Evolutionary conservation across 1,140 invertebrate genomes (phyloP).

Genomic region (Helicoverpa armigera): DNA sequence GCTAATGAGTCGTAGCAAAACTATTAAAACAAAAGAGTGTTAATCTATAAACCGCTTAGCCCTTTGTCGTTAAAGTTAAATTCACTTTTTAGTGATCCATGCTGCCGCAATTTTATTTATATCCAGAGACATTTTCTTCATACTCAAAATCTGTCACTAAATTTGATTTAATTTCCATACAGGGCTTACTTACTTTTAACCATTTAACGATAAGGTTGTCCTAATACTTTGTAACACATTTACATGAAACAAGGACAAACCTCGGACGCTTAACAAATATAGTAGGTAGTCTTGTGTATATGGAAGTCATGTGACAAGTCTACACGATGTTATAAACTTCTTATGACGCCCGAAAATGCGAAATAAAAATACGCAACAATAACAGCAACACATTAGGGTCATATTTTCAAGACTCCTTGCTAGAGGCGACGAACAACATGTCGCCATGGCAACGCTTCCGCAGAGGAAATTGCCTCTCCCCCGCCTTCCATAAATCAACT

Average conservation of each 20-base stretch:
- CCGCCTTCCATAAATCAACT: slow-evolving; percentile 73
- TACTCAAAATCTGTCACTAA: too few relatives aligned
- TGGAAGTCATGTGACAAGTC: background rate
- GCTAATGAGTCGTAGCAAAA: background rate
- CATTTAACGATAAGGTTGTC: too few relatives aligned
- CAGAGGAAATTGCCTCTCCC: slow-evolving; percentile 76
- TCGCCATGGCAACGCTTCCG: slow-evolving; percentile 72
- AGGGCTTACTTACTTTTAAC: too few relatives aligned
- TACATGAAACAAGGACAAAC: background rate
- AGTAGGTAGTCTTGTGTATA: background rate
- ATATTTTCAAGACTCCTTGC: slow-evolving; percentile 54
- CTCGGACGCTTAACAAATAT: slow-evolving; percentile 6
- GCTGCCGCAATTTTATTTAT: too few relatives aligned
- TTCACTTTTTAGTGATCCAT: too few relatives aligned
- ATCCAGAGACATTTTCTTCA: too few relatives aligned
- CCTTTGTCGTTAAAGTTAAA: too few relatives aligned
- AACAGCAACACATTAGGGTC: slow-evolving; percentile 57
- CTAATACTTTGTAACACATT: too few relatives aligned
- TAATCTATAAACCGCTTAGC: too few relatives aligned
- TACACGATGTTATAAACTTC: slow-evolving; percentile 17
- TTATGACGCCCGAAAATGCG: slow-evolving; percentile 7
- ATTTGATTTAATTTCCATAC: too few relatives aligned
- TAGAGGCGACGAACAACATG: slow-evolving; percentile 49
- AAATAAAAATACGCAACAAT: slow-evolving; percentile 42
- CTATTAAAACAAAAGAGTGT: too few relatives aligned